phyloP scores from a whole-genome alignment of 2,888 invertebrate genomes.

The Dryobotodes eremita region DNA sequence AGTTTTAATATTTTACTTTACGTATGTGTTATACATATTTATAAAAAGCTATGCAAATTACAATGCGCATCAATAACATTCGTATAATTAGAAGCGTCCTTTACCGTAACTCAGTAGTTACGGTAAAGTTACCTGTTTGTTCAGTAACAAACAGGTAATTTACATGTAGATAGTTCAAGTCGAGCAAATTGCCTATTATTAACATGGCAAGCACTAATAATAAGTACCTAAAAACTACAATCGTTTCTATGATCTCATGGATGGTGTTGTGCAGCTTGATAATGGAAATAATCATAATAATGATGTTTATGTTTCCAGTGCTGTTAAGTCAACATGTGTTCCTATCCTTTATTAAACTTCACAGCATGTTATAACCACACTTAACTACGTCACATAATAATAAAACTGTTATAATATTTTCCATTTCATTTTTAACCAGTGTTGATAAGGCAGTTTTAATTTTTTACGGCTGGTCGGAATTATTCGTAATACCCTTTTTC shows the following conservation, averaged over 20 bases:
- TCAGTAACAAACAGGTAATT: conserved; percentile 57
- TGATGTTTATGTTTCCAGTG: conserved; percentile 22
- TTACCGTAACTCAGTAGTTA: conserved; percentile 13
- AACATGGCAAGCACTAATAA: conserved; percentile 45
- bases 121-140: too few relatives aligned
- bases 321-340: conserved; percentile 23
- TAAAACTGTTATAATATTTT: neutral
- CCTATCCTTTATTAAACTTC: neutral
- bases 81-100: conserved; percentile 28
- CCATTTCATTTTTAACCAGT: neutral
- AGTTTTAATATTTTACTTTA: neutral
- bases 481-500: neutral
- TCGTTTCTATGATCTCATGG: conserved; percentile 53
- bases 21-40: neutral
- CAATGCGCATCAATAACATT: conserved; percentile 22
- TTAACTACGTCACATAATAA: neutral
- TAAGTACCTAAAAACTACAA: conserved; percentile 30
- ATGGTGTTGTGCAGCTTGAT: conserved; percentile 15
- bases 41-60: neutral
- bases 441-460: neutral
- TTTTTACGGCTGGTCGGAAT: neutral
- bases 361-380: neutral
- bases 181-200: conserved; percentile 54
- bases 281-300: conserved; percentile 36
- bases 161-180: conserved; percentile 50